Conservation (phyloP, 2,888 invertebrate species). For the Drosophila phalerata region DNA sequence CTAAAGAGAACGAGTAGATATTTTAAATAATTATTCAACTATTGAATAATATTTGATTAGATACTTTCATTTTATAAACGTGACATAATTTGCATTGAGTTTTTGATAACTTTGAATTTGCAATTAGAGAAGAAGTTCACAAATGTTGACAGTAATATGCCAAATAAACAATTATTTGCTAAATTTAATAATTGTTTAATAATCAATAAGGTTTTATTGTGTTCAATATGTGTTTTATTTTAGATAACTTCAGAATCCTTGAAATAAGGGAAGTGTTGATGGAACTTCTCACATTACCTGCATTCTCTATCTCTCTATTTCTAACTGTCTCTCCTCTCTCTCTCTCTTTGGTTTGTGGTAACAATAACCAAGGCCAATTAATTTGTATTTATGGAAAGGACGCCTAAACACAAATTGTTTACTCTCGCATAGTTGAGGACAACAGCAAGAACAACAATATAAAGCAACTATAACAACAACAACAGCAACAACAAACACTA, state of each 20-base stretch:
- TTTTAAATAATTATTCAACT: background rate
- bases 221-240: slow-evolving; percentile 2
- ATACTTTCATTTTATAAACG: background rate
- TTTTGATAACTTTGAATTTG: too few relatives aligned
- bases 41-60: background rate
- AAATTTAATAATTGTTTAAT: slow-evolving; percentile 18
- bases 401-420: slow-evolving; percentile 34
- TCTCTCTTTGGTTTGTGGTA: slow-evolving; percentile 2
- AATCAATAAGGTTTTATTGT: slow-evolving; percentile 2
- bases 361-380: slow-evolving; percentile 56
- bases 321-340: background rate
- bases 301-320: background rate
- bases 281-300: background rate
- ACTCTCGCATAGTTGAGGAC: slow-evolving; percentile 24
- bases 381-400: slow-evolving; percentile 56
- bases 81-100: too few relatives aligned
- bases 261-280: background rate
- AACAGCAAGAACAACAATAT: slow-evolving; percentile 10
- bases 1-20: background rate
- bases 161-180: slow-evolving; percentile 11
- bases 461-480: slow-evolving; percentile 9
- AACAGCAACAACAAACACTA: slow-evolving; percentile 5
- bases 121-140: too few relatives aligned
- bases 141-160: background rate
- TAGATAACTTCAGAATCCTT: background rate